Base-by-base conservation (phyloP, 2,113 vertebrate genomes). In the Tachuris rubrigastra region DNA sequence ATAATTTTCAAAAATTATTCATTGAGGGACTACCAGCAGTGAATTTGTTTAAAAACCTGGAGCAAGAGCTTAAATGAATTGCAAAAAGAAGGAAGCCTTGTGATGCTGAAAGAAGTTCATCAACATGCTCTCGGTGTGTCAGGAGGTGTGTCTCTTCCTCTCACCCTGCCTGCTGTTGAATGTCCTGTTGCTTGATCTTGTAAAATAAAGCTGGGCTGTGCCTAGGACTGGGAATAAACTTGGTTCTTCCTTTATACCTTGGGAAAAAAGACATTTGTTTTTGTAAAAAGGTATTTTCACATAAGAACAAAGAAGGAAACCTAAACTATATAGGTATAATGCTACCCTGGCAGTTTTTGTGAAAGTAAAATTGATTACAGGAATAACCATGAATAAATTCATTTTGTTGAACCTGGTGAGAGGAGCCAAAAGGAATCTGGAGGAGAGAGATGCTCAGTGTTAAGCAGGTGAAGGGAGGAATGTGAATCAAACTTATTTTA, bases 61-160 rank as follows among this genome's bases (percentile, higher is more conserved):
- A 96, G 72, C 44, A 82, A 90, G 71, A 87, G 76, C 80, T 97
- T 95, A 79, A 86, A 87, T 74, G 44, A 85, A 50, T 81, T 85
- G 55, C 67, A 85, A 49, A 85, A 85, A 79, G 68, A 56, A 82
- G 74, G 74, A 73, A 84, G 42, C 31, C 28, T 87, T 95, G 82
- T 94, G 77, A 81, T 94, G 77, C 88, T 93, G 69, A 62, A 86
- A 84, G 46, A 78, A 87, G 60, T 91, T 91, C 92, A 87, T 92
- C 77, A 85, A 24, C n/a, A 52, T 62, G 27, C 44, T 84, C 63
- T 83, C 62, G 35, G 30, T 74, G 63, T 76, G 73, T 90, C 86
- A 92, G 56, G 65, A 74, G 84, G 33, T 74, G 42, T 71, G 39
- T 56, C 22, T 86, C 65, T 89, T 89, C 25, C 47, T 35, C 49